Evolutionary conservation across 2,113 vertebrate genomes (phyloP).

Genomic region (Ageneiosus marmoratus): DNA sequence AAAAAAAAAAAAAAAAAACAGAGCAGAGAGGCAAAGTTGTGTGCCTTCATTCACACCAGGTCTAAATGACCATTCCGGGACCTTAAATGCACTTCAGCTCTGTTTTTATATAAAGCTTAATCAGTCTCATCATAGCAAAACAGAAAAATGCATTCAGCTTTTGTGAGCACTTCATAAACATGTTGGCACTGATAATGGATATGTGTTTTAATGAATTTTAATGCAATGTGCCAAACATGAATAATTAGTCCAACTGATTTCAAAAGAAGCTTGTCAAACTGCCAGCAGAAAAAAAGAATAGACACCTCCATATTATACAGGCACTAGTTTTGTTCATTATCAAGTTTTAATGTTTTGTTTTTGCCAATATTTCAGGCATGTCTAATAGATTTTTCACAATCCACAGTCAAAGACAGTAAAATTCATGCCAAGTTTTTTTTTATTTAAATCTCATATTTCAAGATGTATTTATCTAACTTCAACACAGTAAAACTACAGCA

Average conservation of each 20-base stretch:
- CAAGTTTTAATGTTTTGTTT: slow-evolving; percentile 11
- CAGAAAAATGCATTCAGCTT: slow-evolving; percentile 30
- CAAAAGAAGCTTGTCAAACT: slow-evolving; percentile 42
- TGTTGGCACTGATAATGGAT: neutral
- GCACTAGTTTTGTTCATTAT: slow-evolving; percentile 18
- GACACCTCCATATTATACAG: neutral
- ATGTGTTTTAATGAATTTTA: slow-evolving; percentile 42
- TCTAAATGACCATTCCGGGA: slow-evolving; percentile 37
- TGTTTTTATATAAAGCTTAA: slow-evolving; percentile 32
- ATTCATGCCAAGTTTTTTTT: slow-evolving; percentile 27
- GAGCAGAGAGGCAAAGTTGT: neutral
- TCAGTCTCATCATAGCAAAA: slow-evolving; percentile 46
- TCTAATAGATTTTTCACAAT: slow-evolving; percentile 28
- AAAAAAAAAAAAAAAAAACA: neutral
- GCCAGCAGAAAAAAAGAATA: slow-evolving; percentile 8
- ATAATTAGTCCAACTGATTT: slow-evolving; percentile 32
- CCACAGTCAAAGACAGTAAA: neutral
- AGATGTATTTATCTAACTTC: neutral
- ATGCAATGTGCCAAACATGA: slow-evolving; percentile 18
- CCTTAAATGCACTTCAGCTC: slow-evolving; percentile 42
- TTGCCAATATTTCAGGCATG: neutral
- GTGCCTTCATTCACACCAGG: slow-evolving; percentile 29
- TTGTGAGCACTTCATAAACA: slow-evolving; percentile 41
- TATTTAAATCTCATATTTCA: slow-evolving; percentile 9
- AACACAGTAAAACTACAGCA: neutral